Evolutionary conservation across 2,113 vertebrate genomes (phyloP).

Genomic region (Calyptomena viridis): DNA sequence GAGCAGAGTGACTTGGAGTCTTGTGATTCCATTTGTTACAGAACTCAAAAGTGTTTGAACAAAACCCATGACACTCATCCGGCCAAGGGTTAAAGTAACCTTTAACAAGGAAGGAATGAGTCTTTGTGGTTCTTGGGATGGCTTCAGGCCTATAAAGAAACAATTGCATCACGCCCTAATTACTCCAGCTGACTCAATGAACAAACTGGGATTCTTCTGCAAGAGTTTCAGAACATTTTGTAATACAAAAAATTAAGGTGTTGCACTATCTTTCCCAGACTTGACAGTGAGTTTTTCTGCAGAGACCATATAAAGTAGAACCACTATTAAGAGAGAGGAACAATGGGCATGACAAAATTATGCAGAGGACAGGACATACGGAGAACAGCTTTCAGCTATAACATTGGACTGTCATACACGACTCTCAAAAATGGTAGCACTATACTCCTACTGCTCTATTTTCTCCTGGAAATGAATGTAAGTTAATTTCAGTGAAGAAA

Average conservation of each 20-base stretch:
- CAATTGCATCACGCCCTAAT: constrained; percentile 15
- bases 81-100: constrained; percentile 4
- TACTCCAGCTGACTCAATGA: neutral
- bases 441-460: neutral
- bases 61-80: neutral
- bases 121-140: neutral
- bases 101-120: neutral
- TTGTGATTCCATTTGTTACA: neutral
- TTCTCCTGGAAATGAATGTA: neutral
- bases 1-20: neutral
- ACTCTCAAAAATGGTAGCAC: neutral
- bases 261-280: neutral
- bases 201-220: neutral
- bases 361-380: neutral
- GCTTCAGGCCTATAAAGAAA: constrained; percentile 13
- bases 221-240: constrained; percentile 8
- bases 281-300: neutral
- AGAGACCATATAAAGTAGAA: constrained; percentile 3
- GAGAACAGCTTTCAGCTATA: neutral
- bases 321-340: neutral
- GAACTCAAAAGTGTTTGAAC: neutral
- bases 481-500: neutral
- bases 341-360: neutral
- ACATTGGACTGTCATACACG: neutral
- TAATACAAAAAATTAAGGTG: constrained; percentile 36